These are phyloP conservation scores for Chelmon rostratus DNA, from an alignment of 2,797 vertebrate species.

Conservation along the genomic window DNA sequence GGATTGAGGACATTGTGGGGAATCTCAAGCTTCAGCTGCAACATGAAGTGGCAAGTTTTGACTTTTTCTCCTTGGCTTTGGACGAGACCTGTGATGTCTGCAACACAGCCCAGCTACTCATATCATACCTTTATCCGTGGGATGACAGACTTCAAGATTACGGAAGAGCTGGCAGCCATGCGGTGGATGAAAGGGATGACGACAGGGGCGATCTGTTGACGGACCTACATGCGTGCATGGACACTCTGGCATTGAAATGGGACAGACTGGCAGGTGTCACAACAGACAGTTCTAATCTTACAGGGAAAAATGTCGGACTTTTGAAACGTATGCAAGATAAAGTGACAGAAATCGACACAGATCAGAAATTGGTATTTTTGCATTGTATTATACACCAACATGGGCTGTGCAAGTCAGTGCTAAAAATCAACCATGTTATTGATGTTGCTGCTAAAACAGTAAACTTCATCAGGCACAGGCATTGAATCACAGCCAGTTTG, in stretches of 20 bases:
- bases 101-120: too few species aligned
- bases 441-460: constrained; percentile 39
- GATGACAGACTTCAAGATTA: background rate
- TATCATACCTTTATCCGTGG: too few species aligned
- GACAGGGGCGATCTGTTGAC: background rate
- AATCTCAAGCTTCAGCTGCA: too few species aligned
- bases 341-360: background rate
- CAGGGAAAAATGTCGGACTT: background rate
- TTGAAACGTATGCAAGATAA: background rate
- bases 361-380: background rate
- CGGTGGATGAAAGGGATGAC: too few species aligned
- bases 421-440: constrained; percentile 54
- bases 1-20: too few species aligned
- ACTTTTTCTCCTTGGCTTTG: too few species aligned
- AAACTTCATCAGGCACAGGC: constrained; percentile 44
- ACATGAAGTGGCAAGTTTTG: too few species aligned
- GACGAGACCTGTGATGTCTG: too few species aligned
- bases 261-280: background rate
- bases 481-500: constrained; percentile 44
- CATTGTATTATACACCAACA: background rate
- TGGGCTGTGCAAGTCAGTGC: constrained; percentile 48
- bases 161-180: background rate
- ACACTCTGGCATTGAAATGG: background rate
- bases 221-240: background rate
- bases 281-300: background rate